Base-by-base conservation (phyloP, 2,888 invertebrate genomes). In the Synanthedon tipuliformis region DNA sequence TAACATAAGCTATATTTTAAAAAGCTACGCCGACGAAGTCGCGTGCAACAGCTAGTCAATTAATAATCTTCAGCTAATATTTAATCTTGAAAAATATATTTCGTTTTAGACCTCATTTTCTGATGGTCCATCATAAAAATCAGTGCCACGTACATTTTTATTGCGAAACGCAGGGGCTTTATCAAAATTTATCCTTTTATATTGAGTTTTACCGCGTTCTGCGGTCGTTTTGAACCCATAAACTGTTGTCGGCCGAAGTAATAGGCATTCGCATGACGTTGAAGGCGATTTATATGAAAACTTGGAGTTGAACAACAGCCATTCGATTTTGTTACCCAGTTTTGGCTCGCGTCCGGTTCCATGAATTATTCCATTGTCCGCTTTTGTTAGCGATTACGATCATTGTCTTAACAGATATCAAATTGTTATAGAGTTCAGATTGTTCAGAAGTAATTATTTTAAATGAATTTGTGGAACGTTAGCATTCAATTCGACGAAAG, bases 121-220 rank as follows among this genome's bases (percentile, higher is more conserved):
- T n/a, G 15, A 15, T n/a, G 13, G 45, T 2, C 45, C 11, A 41
- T 15, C 23, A 50, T 50, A 54, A 62, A 62, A 62, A 57, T 62
- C 57, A 60, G 50, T 54, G 54, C 57, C 63, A 62, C 63, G 61
- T 61, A 59, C 62, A 59, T 56, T 62, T 65, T 68, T 66, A 66
- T 66, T 54, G 60, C 54, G 55, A 61, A 58, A 61, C 50, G 56
- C 64, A 64, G 66, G 59, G 59, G 61, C 55, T 55, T 69, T 68
- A 68, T 68, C 65, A 68, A 69, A 66, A 69, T 62, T 56, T 63
- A 64, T 65, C 58, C 57, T 54, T 55, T 62, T 62, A 62, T 63
- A 65, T 63, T 59, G 61, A 61, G 60, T 62, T 69, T 68, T 65
- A 66, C 64, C 59, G 65, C 66, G 61, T 56, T 51, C 56, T 49